Evolutionary conservation across 2,797 vertebrate genomes (phyloP).

Genomic region (Ibycter americanus): DNA sequence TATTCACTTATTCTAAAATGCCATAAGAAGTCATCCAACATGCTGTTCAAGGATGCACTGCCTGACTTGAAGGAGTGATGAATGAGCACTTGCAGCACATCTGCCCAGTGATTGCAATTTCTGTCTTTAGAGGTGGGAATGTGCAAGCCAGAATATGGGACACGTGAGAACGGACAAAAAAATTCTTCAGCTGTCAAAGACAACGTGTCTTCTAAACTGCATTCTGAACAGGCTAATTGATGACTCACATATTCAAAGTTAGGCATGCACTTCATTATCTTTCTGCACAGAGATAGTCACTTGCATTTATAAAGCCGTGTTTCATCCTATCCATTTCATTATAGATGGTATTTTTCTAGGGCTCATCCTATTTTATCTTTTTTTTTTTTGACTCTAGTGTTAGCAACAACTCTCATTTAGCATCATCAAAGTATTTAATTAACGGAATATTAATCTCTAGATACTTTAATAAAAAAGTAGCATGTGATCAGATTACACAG

Average conservation of each 20-base stretch:
- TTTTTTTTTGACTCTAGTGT: neutral
- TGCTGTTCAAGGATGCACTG: neutral
- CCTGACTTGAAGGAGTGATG: neutral
- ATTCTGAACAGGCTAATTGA: neutral
- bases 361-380: neutral
- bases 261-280: neutral
- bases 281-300: neutral
- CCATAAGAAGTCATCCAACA: neutral
- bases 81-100: neutral
- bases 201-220: neutral
- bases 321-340: neutral
- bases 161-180: neutral
- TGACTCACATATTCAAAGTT: neutral
- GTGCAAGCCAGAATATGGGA: neutral
- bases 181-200: neutral
- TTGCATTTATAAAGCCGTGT: neutral
- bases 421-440: neutral
- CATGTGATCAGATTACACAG: neutral
- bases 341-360: neutral
- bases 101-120: neutral
- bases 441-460: neutral
- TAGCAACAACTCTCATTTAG: neutral
- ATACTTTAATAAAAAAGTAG: neutral
- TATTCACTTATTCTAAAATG: neutral
- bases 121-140: neutral